A percentile compares a stretch with the other conserved stretches of the same genome.
phyloP scores from a whole-genome alignment of 2,113 vertebrate species.

The Mastomys natalensis region DNA sequence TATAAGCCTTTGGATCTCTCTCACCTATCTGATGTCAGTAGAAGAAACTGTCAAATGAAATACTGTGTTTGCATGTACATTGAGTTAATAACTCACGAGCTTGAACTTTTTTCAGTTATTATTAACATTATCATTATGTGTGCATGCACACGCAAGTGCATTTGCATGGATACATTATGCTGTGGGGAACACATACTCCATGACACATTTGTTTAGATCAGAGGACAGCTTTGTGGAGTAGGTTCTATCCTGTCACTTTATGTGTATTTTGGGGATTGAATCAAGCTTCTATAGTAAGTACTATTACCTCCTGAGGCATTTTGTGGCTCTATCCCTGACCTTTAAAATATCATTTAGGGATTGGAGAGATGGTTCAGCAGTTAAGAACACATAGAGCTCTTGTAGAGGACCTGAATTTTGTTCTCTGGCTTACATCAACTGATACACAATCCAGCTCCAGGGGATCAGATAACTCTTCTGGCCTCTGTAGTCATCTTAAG shows the following conservation, averaged over 20 bases:
- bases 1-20: background rate
- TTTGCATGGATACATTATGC: background rate
- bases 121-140: background rate
- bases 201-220: background rate
- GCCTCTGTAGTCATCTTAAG: background rate
- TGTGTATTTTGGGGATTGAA: background rate
- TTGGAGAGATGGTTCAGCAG: background rate
- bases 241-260: background rate
- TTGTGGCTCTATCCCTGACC: background rate
- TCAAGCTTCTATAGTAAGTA: background rate
- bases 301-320: background rate
- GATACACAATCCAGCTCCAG: background rate
- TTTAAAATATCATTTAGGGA: background rate
- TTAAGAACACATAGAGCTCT: background rate
- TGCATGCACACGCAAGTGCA: no score
- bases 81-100: constrained; percentile 45
- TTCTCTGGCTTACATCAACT: background rate
- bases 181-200: background rate
- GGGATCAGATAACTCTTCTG: background rate
- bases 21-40: background rate
- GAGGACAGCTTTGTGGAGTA: background rate
- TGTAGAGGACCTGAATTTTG: background rate
- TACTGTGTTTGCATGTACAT: background rate
- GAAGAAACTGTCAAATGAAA: constrained; percentile 30
- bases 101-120: background rate